A percentile compares a stretch with the other conserved stretches of the same genome.
Conservation (phyloP, 2,797 vertebrate species). For the Sandelia bainsii region DNA sequence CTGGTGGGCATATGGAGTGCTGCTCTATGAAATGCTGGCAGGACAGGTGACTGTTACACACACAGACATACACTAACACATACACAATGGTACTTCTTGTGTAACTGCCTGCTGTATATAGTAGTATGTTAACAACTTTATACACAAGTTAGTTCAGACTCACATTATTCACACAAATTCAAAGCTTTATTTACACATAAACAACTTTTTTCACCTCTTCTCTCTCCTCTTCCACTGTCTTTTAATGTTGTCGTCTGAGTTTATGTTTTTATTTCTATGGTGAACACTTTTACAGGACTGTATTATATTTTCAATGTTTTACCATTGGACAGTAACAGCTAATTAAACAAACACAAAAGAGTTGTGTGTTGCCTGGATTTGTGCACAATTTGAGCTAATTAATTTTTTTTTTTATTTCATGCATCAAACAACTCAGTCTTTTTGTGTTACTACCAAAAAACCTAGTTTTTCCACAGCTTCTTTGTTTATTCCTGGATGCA, state of each 20-base stretch:
- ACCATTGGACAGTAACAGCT: background rate
- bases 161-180: slow-evolving; percentile 16
- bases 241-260: background rate
- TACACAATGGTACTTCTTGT: background rate
- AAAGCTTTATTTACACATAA: slow-evolving; percentile 5
- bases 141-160: slow-evolving; percentile 14
- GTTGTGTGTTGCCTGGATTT: background rate
- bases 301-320: background rate
- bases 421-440: background rate
- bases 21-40: slow-evolving; percentile 97
- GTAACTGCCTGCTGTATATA: slow-evolving; percentile 1
- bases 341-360: too few species aligned
- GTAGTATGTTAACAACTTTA: slow-evolving; percentile 2
- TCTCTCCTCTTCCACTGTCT: background rate
- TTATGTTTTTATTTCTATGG: background rate
- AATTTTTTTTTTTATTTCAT: background rate
- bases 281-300: background rate
- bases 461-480: background rate
- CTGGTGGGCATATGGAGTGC: slow-evolving; percentile 98
- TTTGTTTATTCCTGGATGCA: slow-evolving; percentile 14
- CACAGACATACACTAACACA: slow-evolving; percentile 21
- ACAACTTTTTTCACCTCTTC: background rate
- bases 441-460: background rate
- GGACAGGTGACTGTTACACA: slow-evolving; percentile 89
- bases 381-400: background rate